Conservation (phyloP, 2,797 vertebrate genomes). For the Kryptopterus vitreolus region DNA sequence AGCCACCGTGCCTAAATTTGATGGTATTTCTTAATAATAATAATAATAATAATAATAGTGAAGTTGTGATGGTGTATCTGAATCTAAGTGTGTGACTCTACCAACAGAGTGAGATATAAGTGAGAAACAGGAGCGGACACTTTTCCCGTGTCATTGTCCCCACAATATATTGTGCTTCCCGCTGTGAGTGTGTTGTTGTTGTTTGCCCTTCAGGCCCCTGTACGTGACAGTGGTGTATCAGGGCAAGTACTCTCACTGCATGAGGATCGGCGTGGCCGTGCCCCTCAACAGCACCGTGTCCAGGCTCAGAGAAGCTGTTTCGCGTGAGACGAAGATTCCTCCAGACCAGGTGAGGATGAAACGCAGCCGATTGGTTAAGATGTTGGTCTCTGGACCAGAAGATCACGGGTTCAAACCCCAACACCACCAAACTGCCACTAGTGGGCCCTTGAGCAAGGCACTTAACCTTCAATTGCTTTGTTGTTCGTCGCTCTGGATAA, state of each 20-base stretch:
- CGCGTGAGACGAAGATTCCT: constrained; percentile 95
- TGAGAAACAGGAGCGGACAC: not conserved
- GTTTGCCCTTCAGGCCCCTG: constrained; percentile 79
- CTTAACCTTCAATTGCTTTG: too few species aligned
- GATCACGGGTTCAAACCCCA: too few species aligned
- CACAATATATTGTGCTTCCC: not conserved
- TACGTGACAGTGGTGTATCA: constrained; percentile 96
- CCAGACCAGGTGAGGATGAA: constrained; percentile 98
- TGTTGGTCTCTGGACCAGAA: too few species aligned
- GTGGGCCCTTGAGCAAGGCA: too few species aligned
- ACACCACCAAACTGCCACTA: too few species aligned
- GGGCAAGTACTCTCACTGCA: constrained; percentile 97
- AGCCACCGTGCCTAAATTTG: too few species aligned
- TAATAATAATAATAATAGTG: not conserved
- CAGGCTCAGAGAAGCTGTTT: constrained; percentile 90
- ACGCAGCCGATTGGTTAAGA: too few species aligned
- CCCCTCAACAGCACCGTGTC: constrained; percentile 89
- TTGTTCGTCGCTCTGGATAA: too few species aligned
- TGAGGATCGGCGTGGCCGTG: constrained; percentile 93
- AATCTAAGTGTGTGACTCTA: not conserved
- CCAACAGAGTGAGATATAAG: not conserved
- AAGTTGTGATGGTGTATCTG: not conserved
- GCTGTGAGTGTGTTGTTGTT: not conserved
- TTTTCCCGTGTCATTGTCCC: not conserved
- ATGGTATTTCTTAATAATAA: too few species aligned